Percentiles rank a stretch among this genome's conserved stretches.
These are phyloP conservation scores for Rattus rattus DNA, from an alignment of 2,113 vertebrate genomes.

Conservation along the genomic window DNA sequence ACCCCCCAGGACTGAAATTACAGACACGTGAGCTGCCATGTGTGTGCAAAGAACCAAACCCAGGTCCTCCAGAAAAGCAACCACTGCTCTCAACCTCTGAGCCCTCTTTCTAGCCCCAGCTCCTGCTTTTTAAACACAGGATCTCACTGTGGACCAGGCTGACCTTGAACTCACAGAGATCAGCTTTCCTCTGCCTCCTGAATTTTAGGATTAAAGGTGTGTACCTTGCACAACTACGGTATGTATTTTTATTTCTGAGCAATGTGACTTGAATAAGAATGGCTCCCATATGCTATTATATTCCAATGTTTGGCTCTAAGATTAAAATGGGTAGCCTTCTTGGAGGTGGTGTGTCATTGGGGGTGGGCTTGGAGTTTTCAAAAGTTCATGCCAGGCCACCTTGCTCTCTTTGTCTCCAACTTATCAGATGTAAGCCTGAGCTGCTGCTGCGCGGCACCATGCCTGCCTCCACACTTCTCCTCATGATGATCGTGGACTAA, in stretches of 20 bases:
- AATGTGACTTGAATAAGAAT: not conserved
- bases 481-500: not conserved
- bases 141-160: not conserved
- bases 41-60: not conserved
- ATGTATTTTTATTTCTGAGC: not conserved
- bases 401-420: not conserved
- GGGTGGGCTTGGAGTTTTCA: not conserved
- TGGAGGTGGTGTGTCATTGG: not conserved
- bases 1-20: not conserved
- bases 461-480: not conserved
- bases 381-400: not conserved
- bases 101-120: not conserved
- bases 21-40: not conserved
- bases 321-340: not conserved
- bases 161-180: not conserved
- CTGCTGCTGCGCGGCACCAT: not conserved
- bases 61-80: not conserved
- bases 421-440: not conserved
- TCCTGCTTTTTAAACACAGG: not conserved
- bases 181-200: not conserved
- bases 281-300: not conserved
- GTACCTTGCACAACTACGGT: not conserved
- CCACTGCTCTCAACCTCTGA: not conserved
- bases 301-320: not conserved
- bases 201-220: not conserved